Evolutionary conservation across 2,888 invertebrate genomes (phyloP).

Genomic region (Caradrina kadenii): DNA sequence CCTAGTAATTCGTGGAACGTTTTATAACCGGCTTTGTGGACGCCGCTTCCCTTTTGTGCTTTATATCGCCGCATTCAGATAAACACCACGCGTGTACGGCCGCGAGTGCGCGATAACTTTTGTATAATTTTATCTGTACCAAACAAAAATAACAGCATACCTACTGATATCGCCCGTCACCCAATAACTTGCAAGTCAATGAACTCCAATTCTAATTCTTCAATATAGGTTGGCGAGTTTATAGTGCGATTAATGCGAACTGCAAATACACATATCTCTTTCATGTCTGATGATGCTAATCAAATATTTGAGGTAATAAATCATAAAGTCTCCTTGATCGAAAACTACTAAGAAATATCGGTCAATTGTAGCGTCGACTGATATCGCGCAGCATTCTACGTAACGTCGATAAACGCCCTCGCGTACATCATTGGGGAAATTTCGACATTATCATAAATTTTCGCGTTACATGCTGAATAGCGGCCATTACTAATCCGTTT

Average conservation of each 20-base stretch:
- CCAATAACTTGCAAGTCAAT: constrained; percentile 59
- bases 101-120: constrained; percentile 42
- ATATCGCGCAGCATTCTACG: constrained; percentile 48
- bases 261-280: constrained; percentile 27
- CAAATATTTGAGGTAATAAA: constrained; percentile 44
- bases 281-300: constrained; percentile 13
- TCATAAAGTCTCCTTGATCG: constrained; percentile 46
- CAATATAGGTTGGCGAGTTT: constrained; percentile 24
- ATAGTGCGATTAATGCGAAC: constrained; percentile 24
- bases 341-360: constrained; percentile 55
- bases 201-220: constrained; percentile 52
- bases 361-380: constrained; percentile 56
- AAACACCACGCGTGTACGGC: constrained; percentile 42
- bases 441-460: constrained; percentile 58
- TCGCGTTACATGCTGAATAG: constrained; percentile 57
- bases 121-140: constrained; percentile 50
- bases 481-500: constrained; percentile 66
- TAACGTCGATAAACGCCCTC: constrained; percentile 52
- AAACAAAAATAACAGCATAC: constrained; percentile 48
- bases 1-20: constrained; percentile 77
- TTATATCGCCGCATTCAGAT: constrained; percentile 56
- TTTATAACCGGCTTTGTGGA: constrained; percentile 60
- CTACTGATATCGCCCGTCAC: constrained; percentile 43
- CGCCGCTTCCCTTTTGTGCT: constrained; percentile 62
- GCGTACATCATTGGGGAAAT: constrained; percentile 55